A percentile compares a stretch with the other conserved stretches of the same genome.
These are phyloP conservation scores for Centropyge bicolor DNA, from an alignment of 2,797 vertebrate genomes.

Conservation along the genomic window DNA sequence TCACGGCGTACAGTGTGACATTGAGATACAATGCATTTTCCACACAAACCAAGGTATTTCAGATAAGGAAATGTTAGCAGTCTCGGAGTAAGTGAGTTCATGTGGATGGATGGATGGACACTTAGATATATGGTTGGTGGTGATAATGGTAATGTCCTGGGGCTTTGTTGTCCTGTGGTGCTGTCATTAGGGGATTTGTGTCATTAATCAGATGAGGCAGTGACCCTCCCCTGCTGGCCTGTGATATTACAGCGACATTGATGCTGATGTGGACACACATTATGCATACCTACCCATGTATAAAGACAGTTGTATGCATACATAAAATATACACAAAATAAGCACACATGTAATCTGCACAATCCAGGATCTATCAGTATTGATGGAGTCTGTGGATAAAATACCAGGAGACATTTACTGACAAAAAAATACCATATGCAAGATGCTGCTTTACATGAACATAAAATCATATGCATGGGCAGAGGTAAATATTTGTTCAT, in stretches of 20 bases:
- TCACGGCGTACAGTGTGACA: conserved; percentile 52
- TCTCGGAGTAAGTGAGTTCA: conserved; percentile 16
- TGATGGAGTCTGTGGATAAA: not conserved
- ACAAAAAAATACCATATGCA: not conserved
- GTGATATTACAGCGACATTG: conserved; percentile 73
- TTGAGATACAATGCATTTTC: conserved; percentile 48
- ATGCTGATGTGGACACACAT: conserved; percentile 27
- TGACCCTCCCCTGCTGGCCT: conserved; percentile 59
- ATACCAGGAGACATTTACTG: not conserved
- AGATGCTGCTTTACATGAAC: not conserved
- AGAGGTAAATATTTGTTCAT: not conserved
- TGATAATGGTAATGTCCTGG: conserved; percentile 70
- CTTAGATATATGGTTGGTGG: conserved; percentile 50
- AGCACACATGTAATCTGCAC: not conserved
- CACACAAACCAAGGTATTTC: conserved; percentile 33
- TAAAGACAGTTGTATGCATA: not conserved
- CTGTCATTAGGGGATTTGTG: conserved; percentile 60
- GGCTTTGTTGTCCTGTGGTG: conserved; percentile 60
- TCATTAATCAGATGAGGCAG: conserved; percentile 73
- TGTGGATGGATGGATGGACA: conserved; percentile 40
- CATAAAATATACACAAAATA: not conserved
- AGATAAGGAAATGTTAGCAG: conserved; percentile 58
- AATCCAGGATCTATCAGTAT: not conserved
- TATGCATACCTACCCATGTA: not conserved
- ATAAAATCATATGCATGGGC: not conserved